Evolutionary conservation across 2,113 vertebrate genomes (phyloP).

Genomic region (Neofelis nebulosa): DNA sequence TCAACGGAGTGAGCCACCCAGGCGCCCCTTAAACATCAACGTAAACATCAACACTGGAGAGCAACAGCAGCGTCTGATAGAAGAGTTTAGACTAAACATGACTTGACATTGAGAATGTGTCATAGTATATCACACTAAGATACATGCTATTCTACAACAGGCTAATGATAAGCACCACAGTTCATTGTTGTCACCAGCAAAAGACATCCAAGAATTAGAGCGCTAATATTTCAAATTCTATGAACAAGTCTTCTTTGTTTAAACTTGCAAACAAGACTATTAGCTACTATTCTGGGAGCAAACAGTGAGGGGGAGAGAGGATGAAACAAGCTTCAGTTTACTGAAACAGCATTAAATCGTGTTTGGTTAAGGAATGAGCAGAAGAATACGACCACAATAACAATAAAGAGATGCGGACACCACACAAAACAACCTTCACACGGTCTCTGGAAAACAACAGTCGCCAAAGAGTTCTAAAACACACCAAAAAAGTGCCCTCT

Average conservation of each 20-base stretch:
- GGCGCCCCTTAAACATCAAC: no score
- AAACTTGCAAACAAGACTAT: not conserved
- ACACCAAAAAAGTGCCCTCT: not conserved
- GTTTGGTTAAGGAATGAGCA: not conserved
- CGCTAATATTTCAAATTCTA: slow-evolving; percentile 22
- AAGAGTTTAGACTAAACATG: not conserved
- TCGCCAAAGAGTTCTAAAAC: not conserved
- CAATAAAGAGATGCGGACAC: not conserved
- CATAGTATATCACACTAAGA: not conserved
- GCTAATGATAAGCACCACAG: not conserved
- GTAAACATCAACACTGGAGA: not conserved
- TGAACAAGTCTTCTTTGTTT: not conserved
- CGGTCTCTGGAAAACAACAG: not conserved
- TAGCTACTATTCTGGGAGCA: not conserved
- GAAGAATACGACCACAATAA: not conserved
- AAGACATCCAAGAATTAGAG: not conserved
- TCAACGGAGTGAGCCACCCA: no score
- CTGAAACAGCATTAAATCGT: not conserved
- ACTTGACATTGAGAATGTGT: not conserved
- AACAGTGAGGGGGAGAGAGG: not conserved
- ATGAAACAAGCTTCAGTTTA: not conserved
- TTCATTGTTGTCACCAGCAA: not conserved
- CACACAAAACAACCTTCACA: not conserved
- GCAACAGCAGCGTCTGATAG: not conserved
- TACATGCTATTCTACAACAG: not conserved